Evolutionary conservation across 2,888 invertebrate species (phyloP), one percentile per base, ranked within the genome.

Genomic region (Chrysolina oricalcia): DNA sequence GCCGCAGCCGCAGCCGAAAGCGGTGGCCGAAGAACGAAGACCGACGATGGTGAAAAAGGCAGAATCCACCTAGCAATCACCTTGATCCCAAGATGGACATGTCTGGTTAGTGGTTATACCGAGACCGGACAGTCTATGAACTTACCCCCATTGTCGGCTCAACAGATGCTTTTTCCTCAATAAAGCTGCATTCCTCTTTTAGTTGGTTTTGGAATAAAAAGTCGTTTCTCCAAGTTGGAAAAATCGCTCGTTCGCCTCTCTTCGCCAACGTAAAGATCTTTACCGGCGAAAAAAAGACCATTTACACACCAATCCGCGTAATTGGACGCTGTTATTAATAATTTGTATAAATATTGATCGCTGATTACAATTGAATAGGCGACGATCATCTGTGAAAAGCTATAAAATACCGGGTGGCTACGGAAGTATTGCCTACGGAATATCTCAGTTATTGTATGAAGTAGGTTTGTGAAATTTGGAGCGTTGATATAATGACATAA

Each of bases 211-310:
- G 77, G 80, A 81, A 86, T 87, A 88, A 87, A 88, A 88, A 88
- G 87, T 84, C 83, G 87, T 88, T 85, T 87, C 85, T 85, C 87
- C 87, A 87, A 86, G 83, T 86, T 84, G 82, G 85, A 83, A 83
- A 83, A 84, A 84, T 85, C 82, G 84, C 81, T 83, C 79, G 83
- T 80, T 79, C 81, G 59, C 19, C 35, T 53, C 48, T 48, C 53
- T 35, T 50, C 68, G 53, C n/a, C 21, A 27, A 56, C 50, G 68
- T 68, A 40, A 50, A 48, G 68, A 68, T 68, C 68, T 35, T 53
- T 68, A 68, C 68, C 53, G 59, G 59, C 27, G 23, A 59, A 59
- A 59, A 59, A 59, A 59, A 6, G 35, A 59, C n/a, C 35, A 27
- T 59, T 59, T 59, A 59, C 59, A 35, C 59, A 59, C 35, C n/a